Evolutionary conservation across 2,113 vertebrate species (phyloP).

Genomic region (Lutjanus erythropterus): DNA sequence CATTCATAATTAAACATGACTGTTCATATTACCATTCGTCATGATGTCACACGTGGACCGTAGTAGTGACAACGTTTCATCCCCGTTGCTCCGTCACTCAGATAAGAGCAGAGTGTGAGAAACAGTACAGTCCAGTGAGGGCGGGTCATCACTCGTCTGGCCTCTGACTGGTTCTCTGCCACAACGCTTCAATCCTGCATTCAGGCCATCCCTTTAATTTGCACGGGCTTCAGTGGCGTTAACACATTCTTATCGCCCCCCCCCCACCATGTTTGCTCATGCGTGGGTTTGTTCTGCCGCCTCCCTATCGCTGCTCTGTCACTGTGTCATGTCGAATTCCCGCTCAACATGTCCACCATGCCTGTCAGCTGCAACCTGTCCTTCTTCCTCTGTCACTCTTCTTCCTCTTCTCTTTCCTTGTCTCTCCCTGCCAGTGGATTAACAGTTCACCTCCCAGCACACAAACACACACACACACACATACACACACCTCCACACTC

Average conservation of each 20-base stretch:
- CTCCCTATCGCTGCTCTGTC: slow-evolving; percentile 55
- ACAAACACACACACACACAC: slow-evolving; percentile 5
- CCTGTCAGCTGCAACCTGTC: slow-evolving; percentile 55
- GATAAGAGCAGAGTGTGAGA: slow-evolving; percentile 3
- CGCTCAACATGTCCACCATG: slow-evolving; percentile 49
- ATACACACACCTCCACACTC: background rate
- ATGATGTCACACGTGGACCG: background rate
- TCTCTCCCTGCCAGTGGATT: slow-evolving; percentile 69
- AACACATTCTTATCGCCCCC: slow-evolving; percentile 42
- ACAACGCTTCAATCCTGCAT: background rate
- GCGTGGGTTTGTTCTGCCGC: slow-evolving; percentile 55
- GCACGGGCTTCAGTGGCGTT: slow-evolving; percentile 24
- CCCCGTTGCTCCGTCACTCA: background rate
- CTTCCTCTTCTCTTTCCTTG: slow-evolving; percentile 10
- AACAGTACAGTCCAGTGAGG: background rate
- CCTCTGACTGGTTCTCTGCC: background rate
- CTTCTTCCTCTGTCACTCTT: slow-evolving; percentile 52
- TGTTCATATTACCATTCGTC: background rate
- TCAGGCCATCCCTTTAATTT: slow-evolving; percentile 43
- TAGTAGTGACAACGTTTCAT: background rate
- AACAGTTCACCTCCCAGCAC: slow-evolving; percentile 32
- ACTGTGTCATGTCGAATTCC: slow-evolving; percentile 55
- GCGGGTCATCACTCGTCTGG: slow-evolving; percentile 18
- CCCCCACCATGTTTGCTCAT: slow-evolving; percentile 42
- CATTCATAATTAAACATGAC: background rate